Percentiles rank a stretch among this genome's conserved stretches.
These are phyloP conservation scores for Atrichornis clamosus DNA, from an alignment of 2,113 vertebrate species.

Conservation along the genomic window DNA sequence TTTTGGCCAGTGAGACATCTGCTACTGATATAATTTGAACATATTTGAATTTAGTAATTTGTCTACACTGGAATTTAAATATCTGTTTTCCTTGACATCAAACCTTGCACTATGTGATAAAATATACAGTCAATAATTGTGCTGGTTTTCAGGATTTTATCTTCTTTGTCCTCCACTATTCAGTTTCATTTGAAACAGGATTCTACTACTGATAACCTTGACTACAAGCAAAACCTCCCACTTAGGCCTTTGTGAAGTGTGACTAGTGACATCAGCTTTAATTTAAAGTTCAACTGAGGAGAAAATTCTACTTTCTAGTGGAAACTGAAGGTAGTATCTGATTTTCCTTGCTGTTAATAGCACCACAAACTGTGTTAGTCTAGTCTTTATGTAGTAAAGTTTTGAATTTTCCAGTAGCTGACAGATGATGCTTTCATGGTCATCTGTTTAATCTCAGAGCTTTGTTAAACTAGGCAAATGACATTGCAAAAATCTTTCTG, in stretches of 20 bases:
- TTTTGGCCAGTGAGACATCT: background rate
- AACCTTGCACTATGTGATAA: background rate
- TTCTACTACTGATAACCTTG: background rate
- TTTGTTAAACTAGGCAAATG: background rate
- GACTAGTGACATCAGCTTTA: background rate
- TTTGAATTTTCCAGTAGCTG: background rate
- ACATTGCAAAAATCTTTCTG: background rate
- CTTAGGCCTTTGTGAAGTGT: background rate
- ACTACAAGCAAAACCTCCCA: background rate
- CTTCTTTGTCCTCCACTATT: background rate
- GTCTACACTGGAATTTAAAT: background rate
- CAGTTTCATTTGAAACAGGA: background rate
- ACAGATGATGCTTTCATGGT: background rate
- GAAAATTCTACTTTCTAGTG: background rate
- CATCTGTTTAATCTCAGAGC: background rate
- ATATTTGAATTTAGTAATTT: background rate
- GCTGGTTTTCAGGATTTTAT: background rate
- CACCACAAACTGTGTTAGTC: background rate
- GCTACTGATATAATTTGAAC: background rate
- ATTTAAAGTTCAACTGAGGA: background rate
- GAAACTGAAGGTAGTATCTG: background rate
- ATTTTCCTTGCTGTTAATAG: background rate
- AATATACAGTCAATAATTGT: background rate
- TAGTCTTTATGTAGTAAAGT: background rate
- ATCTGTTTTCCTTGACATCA: background rate